Conservation (phyloP, 2,888 invertebrate species). For the Parnassius mnemosyne region DNA sequence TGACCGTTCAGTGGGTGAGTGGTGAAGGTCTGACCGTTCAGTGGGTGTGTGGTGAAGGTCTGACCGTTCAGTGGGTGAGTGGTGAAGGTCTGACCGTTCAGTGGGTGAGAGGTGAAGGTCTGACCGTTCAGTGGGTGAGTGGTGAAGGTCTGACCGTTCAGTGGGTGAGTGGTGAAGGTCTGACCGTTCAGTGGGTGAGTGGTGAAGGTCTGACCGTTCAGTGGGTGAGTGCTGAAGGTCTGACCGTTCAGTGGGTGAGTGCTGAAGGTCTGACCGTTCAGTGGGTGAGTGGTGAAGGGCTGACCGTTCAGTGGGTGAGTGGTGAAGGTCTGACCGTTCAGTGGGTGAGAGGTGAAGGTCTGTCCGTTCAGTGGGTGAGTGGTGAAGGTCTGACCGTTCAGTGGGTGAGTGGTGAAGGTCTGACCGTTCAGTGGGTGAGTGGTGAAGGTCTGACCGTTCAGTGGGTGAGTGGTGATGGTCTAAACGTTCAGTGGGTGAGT, state of each 20-base stretch:
- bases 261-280: not conserved
- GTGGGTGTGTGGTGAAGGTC: not conserved
- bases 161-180: not conserved
- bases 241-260: not conserved
- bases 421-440: not conserved
- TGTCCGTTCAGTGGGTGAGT: no score
- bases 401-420: not conserved
- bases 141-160: not conserved
- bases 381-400: not conserved
- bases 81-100: not conserved
- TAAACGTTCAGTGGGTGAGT: not conserved
- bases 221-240: not conserved
- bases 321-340: not conserved
- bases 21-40: not conserved
- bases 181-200: not conserved
- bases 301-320: not conserved
- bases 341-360: no score
- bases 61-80: not conserved
- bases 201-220: not conserved
- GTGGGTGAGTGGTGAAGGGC: not conserved
- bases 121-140: not conserved
- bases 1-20: not conserved
- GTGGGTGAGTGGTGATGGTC: not conserved
- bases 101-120: not conserved
- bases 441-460: not conserved